Evolutionary conservation across 1,140 invertebrate genomes (phyloP).

Genomic region (Ganaspis sp.): DNA sequence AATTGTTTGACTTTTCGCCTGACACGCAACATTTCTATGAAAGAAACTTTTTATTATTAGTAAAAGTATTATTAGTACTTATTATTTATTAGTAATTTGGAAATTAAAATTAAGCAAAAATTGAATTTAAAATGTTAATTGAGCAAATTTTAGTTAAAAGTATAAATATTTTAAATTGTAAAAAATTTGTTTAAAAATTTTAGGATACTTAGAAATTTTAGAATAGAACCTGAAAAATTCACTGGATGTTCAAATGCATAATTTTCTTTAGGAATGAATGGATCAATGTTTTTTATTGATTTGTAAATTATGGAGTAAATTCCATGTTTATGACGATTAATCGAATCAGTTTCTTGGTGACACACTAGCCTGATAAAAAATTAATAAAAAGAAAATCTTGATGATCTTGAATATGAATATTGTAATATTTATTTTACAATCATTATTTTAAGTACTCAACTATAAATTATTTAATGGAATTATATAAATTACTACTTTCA

Average conservation of each 20-base stretch:
- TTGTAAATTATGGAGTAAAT: constrained; percentile 66
- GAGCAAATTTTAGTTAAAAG: too few species aligned
- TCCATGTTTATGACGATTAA: constrained; percentile 71
- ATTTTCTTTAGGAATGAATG: background rate
- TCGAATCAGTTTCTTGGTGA: constrained; percentile 66
- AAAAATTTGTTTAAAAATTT: too few species aligned
- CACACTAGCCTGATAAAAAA: constrained; percentile 60
- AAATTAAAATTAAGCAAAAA: background rate
- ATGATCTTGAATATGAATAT: constrained; percentile 22
- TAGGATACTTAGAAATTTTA: background rate
- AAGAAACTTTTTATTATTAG: background rate
- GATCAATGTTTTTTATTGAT: background rate
- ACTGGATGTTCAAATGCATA: background rate
- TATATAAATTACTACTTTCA: too few species aligned
- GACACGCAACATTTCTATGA: background rate
- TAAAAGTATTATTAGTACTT: too few species aligned
- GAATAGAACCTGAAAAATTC: background rate
- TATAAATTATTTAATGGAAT: constrained; percentile 11
- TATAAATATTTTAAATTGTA: too few species aligned
- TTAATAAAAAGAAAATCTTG: background rate
- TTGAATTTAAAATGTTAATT: background rate
- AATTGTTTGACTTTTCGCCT: background rate
- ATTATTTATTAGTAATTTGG: too few species aligned
- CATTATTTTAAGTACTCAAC: too few species aligned
- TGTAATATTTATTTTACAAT: too few species aligned